A percentile compares a stretch with the other conserved stretches of the same genome.
Conservation (phyloP, 2,888 invertebrate genomes). For the Notodonta ziczac region DNA sequence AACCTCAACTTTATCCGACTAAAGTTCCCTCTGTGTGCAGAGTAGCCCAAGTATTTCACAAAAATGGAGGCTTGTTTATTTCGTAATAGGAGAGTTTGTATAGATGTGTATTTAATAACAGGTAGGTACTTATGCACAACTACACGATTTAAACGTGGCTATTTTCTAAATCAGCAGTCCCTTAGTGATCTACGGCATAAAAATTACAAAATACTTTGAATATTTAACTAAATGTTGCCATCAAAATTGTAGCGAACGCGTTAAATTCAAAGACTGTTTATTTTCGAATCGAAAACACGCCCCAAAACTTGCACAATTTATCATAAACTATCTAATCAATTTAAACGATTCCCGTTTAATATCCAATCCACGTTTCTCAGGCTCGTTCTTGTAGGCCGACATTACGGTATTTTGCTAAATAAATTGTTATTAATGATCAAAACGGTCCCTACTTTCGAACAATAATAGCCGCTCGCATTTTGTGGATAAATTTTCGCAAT, state of each 20-base stretch:
- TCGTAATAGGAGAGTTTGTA: constrained; percentile 47
- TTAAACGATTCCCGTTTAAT: constrained; percentile 76
- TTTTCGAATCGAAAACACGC: constrained; percentile 26
- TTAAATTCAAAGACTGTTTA: constrained; percentile 13
- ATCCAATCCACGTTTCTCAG: constrained; percentile 78
- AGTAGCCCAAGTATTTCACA: constrained; percentile 61
- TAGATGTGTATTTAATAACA: background rate
- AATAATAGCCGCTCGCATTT: constrained; percentile 71
- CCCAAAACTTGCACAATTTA: constrained; percentile 66
- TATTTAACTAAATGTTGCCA: background rate
- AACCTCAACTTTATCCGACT: constrained; percentile 71
- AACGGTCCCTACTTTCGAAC: constrained; percentile 71
- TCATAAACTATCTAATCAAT: constrained; percentile 81
- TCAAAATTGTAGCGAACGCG: background rate
- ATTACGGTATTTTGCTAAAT: constrained; percentile 80
- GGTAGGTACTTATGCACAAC: background rate
- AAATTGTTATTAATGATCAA: constrained; percentile 83
- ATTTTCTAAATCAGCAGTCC: background rate
- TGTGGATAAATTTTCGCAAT: constrained; percentile 67
- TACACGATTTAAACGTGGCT: too few relatives aligned
- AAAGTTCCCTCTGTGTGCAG: constrained; percentile 57
- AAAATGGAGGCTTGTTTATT: constrained; percentile 54
- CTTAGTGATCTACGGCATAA: background rate
- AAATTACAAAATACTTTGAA: background rate
- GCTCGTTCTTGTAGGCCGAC: constrained; percentile 71